phyloP scores from a whole-genome alignment of 2,888 invertebrate species.

The Mythimna impura region DNA sequence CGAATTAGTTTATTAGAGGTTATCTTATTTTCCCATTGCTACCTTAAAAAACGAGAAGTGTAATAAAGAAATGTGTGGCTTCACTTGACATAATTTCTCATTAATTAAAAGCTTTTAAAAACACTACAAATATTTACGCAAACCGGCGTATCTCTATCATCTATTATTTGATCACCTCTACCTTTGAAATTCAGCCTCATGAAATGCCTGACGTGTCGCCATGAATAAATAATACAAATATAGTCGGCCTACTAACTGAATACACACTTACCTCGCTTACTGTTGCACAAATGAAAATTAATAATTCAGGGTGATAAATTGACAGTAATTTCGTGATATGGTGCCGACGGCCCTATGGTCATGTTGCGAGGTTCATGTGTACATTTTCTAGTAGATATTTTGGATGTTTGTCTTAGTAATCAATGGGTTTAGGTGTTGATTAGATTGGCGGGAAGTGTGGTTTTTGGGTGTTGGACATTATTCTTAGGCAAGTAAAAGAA shows the following conservation, averaged over 20 bases:
- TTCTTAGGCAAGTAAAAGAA: neutral
- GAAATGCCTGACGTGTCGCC: slow-evolving; percentile 75
- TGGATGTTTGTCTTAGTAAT: slow-evolving; percentile 12
- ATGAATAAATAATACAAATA: slow-evolving; percentile 83
- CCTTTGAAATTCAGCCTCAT: slow-evolving; percentile 73
- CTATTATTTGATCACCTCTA: slow-evolving; percentile 65
- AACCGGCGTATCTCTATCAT: slow-evolving; percentile 47
- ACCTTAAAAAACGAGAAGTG: no score
- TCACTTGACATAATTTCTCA: neutral
- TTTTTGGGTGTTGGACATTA: neutral
- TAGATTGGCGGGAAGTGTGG: neutral
- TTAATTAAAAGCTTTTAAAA: neutral
- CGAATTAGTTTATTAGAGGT: no score
- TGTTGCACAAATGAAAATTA: slow-evolving; percentile 83
- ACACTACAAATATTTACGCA: slow-evolving; percentile 20
- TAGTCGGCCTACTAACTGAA: slow-evolving; percentile 75
- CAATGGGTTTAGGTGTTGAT: slow-evolving; percentile 4
- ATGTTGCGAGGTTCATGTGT: slow-evolving; percentile 32
- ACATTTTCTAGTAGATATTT: slow-evolving; percentile 36
- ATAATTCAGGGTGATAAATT: slow-evolving; percentile 86
- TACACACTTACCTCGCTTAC: slow-evolving; percentile 68
- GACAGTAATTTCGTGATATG: slow-evolving; percentile 81
- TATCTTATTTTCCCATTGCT: no score
- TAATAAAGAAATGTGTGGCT: no score
- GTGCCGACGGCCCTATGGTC: slow-evolving; percentile 62